A percentile compares a stretch with the other conserved stretches of the same genome.
phyloP scores from a whole-genome alignment of 2,888 invertebrate genomes.

The Scaptomyza cyrtandrae region DNA sequence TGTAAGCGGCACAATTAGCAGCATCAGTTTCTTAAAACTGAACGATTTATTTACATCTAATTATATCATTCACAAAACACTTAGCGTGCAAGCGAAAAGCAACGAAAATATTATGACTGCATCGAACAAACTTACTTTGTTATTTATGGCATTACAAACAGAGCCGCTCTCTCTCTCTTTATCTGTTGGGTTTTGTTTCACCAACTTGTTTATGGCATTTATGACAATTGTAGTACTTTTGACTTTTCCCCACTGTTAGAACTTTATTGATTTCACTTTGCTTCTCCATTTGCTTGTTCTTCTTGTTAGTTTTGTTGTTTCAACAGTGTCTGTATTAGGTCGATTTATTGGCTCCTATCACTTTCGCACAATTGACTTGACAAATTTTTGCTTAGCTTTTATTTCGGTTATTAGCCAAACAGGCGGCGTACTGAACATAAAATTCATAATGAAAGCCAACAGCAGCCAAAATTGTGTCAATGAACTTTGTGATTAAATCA shows the following conservation, averaged over 20 bases:
- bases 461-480: conserved; percentile 37
- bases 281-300: conserved; percentile 14
- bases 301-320: conserved; percentile 13
- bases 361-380: conserved; percentile 27
- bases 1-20: conserved; percentile 7
- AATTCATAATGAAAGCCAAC: conserved; percentile 25
- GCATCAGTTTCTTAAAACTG: not conserved
- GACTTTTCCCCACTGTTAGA: conserved; percentile 25
- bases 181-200: not conserved
- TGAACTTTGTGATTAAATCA: conserved; percentile 4
- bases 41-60: conserved; percentile 10
- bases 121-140: conserved; percentile 27
- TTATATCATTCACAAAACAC: conserved; percentile 30
- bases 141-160: conserved; percentile 41
- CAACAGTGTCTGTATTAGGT: conserved; percentile 7
- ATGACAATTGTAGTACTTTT: conserved; percentile 50
- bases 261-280: conserved; percentile 51
- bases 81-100: conserved; percentile 1
- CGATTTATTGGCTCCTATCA: conserved; percentile 19
- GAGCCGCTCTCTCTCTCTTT: conserved; percentile 6
- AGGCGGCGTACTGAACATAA: conserved; percentile 61
- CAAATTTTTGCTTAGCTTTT: conserved; percentile 53
- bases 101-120: conserved; percentile 1
- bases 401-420: conserved; percentile 67
- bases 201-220: conserved; percentile 44